Conservation (phyloP, 2,888 invertebrate genomes). For the Drosophila nr. perissopoda region DNA sequence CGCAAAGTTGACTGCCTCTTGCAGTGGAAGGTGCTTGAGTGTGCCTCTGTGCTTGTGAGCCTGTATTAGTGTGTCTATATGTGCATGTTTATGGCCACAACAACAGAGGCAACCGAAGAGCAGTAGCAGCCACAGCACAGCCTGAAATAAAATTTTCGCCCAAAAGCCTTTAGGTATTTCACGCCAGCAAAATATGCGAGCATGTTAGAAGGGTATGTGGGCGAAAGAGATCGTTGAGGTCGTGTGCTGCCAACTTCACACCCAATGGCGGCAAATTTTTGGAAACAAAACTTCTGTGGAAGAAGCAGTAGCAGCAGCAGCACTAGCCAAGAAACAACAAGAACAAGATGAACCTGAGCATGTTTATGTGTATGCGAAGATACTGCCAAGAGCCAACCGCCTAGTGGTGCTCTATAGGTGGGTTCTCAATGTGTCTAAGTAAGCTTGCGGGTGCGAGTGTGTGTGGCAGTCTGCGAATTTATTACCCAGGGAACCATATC, state of each 20-base stretch:
- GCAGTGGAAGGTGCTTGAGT: conserved; percentile 76
- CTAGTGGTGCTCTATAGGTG: conserved; percentile 32
- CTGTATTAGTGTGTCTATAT: conserved; percentile 38
- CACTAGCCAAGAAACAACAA: conserved; percentile 36
- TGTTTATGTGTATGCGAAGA: conserved; percentile 29
- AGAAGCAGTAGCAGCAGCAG: conserved; percentile 29
- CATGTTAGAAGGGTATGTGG: conserved; percentile 51
- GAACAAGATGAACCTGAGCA: conserved; percentile 25
- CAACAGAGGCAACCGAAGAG: conserved; percentile 50
- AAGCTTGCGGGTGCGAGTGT: conserved; percentile 17
- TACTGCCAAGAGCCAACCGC: conserved; percentile 24
- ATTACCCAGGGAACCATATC: conserved; percentile 81
- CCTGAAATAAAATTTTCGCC: conserved; percentile 73
- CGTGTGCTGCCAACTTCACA: conserved; percentile 74
- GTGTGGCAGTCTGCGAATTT: conserved; percentile 68
- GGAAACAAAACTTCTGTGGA: conserved; percentile 74
- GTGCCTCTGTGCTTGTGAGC: conserved; percentile 48
- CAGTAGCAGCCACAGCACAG: conserved; percentile 39
- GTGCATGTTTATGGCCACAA: conserved; percentile 71
- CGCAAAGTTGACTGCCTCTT: conserved; percentile 78
- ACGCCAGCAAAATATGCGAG: conserved; percentile 75
- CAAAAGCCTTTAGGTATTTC: conserved; percentile 80
- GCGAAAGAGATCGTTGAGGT: conserved; percentile 42
- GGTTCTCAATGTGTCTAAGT: conserved; percentile 20
- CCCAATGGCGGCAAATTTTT: conserved; percentile 80